Evolutionary conservation across 2,888 invertebrate genomes (phyloP), one percentile per base, ranked within the genome.

Genomic region (Synergus laeviventris): DNA sequence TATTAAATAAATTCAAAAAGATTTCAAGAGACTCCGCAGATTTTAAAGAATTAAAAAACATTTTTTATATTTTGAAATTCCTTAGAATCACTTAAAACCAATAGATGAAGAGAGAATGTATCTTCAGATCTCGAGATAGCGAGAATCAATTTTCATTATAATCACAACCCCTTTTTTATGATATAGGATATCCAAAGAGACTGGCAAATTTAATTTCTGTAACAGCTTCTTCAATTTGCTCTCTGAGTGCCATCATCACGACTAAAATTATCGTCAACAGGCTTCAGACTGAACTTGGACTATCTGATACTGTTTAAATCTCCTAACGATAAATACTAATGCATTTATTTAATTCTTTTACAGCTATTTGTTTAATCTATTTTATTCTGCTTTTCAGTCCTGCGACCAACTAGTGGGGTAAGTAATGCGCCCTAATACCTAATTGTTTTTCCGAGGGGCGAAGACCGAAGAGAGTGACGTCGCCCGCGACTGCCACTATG

Each of bases 401-500:
- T 70, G 31, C 31, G 49, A 70, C 31, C 18, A 49, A 70, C 49
- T 70, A 70, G 49, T 70, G 70, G 70, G 70, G 70, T 70, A 70
- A 70, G 70, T 70, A 70, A 70, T 70, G n/a, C 49, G 49, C 49
- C 70, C 70, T 74, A 64, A 31, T 21, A 73, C 64, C 80, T 83
- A 84, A 75, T 84, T 81, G 76, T 85, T 85, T 77, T 84, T 84
- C 82, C 82, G 84, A 80, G 86, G 79, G 82, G 85, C 85, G 84
- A 88, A 86, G 79, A 89, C 82, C 78, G 88, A 87, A 76, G 89
- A 86, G 73, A 90, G 84, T 82, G 86, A 86, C 84, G 90, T 88
- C 89, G 89, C 90, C 85, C 89, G 86, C 82, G 90, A 87, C 82
- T 89, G 90, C 89, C 88, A 89, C 90, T 91, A 95, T 94, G 95